Evolutionary conservation across 1,140 invertebrate genomes (phyloP).

Genomic region (Kradibia gibbosae): DNA sequence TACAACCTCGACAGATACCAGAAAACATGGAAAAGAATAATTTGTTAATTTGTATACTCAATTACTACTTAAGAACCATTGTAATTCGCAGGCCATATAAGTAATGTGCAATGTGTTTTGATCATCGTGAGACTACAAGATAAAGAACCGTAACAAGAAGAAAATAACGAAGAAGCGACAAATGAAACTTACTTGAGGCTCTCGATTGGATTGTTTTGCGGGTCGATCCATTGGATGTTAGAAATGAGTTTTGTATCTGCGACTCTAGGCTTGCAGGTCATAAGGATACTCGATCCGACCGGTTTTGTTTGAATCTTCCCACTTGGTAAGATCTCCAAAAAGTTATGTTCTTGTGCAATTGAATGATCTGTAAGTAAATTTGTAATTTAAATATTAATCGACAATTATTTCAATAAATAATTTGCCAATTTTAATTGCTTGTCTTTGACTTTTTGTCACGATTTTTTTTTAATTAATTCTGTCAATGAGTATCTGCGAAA

Average conservation of each 20-base stretch:
- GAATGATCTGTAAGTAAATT: background rate
- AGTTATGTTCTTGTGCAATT: background rate
- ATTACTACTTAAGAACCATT: too few relatives aligned
- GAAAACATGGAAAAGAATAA: background rate
- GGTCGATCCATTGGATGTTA: conserved; percentile 82
- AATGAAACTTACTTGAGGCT: conserved; percentile 74
- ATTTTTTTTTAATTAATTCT: too few relatives aligned
- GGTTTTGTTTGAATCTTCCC: conserved; percentile 78
- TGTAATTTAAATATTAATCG: background rate
- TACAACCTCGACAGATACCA: background rate
- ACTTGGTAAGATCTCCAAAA: conserved; percentile 79
- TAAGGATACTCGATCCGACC: conserved; percentile 78
- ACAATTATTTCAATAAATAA: background rate
- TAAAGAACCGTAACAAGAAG: background rate
- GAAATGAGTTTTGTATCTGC: conserved; percentile 76
- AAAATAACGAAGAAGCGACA: background rate
- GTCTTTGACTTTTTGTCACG: too few relatives aligned
- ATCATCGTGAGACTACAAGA: background rate
- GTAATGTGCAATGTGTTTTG: background rate
- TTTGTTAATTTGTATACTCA: background rate
- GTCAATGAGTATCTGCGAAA: background rate
- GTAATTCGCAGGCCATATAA: background rate
- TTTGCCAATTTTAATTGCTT: background rate
- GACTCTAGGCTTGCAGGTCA: conserved; percentile 80
- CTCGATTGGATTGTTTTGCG: conserved; percentile 77